These are phyloP conservation scores for Chionoecetes opilio DNA, from an alignment of 1,140 invertebrate species.

Conservation along the genomic window DNA sequence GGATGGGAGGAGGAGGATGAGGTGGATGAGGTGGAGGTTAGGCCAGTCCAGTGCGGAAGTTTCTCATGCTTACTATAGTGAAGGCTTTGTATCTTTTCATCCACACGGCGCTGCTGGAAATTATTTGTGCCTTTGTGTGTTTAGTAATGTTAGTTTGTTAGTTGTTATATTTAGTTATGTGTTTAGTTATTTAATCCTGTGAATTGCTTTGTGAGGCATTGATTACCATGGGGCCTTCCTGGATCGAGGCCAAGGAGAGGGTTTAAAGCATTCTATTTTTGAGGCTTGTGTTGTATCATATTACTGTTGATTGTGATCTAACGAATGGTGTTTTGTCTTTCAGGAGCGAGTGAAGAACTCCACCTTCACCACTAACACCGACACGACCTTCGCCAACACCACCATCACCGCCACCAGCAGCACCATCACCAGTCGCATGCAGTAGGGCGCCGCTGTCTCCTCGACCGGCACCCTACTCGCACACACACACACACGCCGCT, in stretches of 20 bases:
- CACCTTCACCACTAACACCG: conserved; percentile 7
- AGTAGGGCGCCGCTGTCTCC: not conserved
- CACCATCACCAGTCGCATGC: conserved; percentile 21
- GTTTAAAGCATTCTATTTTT: too few relatives aligned
- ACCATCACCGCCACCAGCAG: not conserved
- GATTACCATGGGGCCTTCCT: too few relatives aligned
- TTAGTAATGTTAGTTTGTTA: not conserved
- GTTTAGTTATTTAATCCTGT: not conserved
- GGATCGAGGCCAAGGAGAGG: not conserved
- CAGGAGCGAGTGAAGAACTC: conserved; percentile 57
- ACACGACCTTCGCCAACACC: conserved; percentile 18
- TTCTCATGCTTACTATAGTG: not conserved
- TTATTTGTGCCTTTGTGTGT: not conserved
- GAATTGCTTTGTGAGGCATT: not conserved
- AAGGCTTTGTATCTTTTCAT: not conserved
- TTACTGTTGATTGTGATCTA: not conserved
- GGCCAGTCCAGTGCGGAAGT: not conserved
- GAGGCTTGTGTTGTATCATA: too few relatives aligned
- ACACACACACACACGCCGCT: not conserved
- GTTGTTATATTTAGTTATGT: not conserved
- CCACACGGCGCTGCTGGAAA: not conserved
- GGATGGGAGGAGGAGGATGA: not conserved
- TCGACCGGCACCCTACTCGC: conserved; percentile 35
- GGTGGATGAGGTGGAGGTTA: not conserved
- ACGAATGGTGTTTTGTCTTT: not conserved